Evolutionary conservation across 1,140 invertebrate genomes (phyloP), one percentile per base, ranked within the genome.

Genomic region (Mya arenaria): DNA sequence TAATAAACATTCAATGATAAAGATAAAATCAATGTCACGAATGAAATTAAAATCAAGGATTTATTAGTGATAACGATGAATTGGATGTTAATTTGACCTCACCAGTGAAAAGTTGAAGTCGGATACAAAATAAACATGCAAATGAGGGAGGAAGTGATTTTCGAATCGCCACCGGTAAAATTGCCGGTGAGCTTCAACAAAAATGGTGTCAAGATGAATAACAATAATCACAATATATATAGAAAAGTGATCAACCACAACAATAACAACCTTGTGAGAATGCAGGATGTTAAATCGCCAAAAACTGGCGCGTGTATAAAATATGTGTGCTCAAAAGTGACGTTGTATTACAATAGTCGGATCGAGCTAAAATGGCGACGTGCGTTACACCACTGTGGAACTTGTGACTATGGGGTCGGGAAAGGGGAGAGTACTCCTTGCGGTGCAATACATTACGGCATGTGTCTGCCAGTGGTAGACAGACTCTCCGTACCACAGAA

Each of bases 381-480:
- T 3, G 92, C 93, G 4, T 91, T 94, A 6, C 94, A 95, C 88
- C 93, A 92, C 83, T 93, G 94, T 48, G 92, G 94, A 52, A 92
- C 87, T 88, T 94, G 72, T 94, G 93, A 88, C 87, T 89, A 83
- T 69, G 88, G 63, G 73, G 19, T 77, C 79, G 71, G 82, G 82
- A 63, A 72, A 60, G 32, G 84, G 81, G 82, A 82, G 10, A 85
- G 81, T 5, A 65, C 83, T 3, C 84, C 84, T 8, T 95, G 94
- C 84, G 91, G 92, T 72, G 93, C 94, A 19, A 92, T 95, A n/a
- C 94, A 95, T 85, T 94, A 94, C 84, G 94, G 94, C 13, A 93
- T 94, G 83, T 95, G 94, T 66, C 93, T 94, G 0, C 94, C 94
- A 0, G 92, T 95, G 15, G 32, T 86, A 44, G 73, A 75, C 58